phyloP scores from a whole-genome alignment of 2,888 invertebrate genomes.

The Epinotia brunnichana region DNA sequence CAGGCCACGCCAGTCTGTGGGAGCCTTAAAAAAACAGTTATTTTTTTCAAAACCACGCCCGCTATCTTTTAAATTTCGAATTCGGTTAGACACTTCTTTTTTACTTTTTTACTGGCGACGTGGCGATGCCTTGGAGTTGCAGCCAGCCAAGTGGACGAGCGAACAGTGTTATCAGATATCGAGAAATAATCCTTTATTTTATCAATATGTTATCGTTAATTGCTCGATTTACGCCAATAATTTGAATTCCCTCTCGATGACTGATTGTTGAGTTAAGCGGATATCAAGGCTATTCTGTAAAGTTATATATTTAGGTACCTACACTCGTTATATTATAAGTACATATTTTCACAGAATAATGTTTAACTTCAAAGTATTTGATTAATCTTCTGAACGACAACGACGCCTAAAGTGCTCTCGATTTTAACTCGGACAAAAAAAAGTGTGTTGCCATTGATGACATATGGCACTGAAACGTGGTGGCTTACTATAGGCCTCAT shows the following conservation, averaged over 20 bases:
- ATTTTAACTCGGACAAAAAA: no score
- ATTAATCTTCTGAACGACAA: not conserved
- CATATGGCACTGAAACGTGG: no score
- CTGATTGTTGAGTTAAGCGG: slow-evolving; percentile 32
- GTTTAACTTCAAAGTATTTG: not conserved
- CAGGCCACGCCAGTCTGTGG: no score
- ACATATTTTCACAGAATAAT: not conserved
- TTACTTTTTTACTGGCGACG: slow-evolving; percentile 46
- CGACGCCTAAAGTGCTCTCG: not conserved
- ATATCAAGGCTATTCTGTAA: slow-evolving; percentile 27
- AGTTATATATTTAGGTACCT: not conserved
- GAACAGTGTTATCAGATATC: slow-evolving; percentile 65
- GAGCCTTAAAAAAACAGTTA: slow-evolving; percentile 40
- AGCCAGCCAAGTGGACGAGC: slow-evolving; percentile 67
- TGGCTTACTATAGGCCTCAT: no score
- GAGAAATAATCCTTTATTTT: slow-evolving; percentile 70
- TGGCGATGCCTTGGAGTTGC: slow-evolving; percentile 57
- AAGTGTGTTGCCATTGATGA: no score
- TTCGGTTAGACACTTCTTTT: slow-evolving; percentile 22
- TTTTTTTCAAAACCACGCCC: slow-evolving; percentile 43
- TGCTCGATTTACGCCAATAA: slow-evolving; percentile 61
- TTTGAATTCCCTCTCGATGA: slow-evolving; percentile 49
- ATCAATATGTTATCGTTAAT: slow-evolving; percentile 61
- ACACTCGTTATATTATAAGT: not conserved
- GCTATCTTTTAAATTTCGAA: slow-evolving; percentile 2